Evolutionary conservation across 2,888 invertebrate species (phyloP).

Genomic region (Ceratothoa steindachneri): DNA sequence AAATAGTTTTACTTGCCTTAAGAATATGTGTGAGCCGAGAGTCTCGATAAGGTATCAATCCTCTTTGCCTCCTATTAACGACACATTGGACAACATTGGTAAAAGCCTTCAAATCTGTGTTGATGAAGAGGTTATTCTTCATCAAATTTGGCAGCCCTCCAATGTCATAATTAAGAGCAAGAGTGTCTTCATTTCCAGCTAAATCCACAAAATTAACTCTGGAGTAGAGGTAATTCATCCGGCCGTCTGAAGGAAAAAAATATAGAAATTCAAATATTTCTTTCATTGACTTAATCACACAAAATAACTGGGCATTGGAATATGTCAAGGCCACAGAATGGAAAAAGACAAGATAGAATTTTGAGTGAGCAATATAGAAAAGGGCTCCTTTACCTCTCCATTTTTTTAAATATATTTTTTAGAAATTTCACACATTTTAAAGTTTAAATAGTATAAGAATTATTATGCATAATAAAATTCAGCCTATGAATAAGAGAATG

Average conservation of each 20-base stretch:
- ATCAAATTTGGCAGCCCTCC: not conserved
- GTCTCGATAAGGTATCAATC: constrained; percentile 37
- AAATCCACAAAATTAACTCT: constrained; percentile 45
- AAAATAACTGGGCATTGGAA: too few relatives aligned
- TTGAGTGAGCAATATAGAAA: too few relatives aligned
- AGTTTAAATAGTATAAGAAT: too few relatives aligned
- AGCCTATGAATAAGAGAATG: too few relatives aligned
- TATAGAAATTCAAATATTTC: too few relatives aligned
- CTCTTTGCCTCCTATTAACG: constrained; percentile 28
- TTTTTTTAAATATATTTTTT: too few relatives aligned
- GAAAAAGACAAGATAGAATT: too few relatives aligned
- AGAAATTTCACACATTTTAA: too few relatives aligned
- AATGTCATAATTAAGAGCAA: constrained; percentile 3
- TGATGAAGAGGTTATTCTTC: constrained; percentile 29
- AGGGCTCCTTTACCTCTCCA: too few relatives aligned
- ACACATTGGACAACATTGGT: constrained; percentile 40
- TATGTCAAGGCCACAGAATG: too few relatives aligned
- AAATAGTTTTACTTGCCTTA: constrained; percentile 32
- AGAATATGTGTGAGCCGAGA: constrained; percentile 43
- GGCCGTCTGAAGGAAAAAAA: constrained; percentile 29
- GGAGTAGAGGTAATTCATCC: constrained; percentile 36
- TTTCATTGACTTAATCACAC: too few relatives aligned
- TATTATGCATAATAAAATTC: too few relatives aligned
- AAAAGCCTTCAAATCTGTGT: constrained; percentile 37
- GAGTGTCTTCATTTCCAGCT: constrained; percentile 24